These are phyloP conservation scores for Trissolcus brochymenae DNA, from an alignment of 2,888 invertebrate species.

Conservation along the genomic window DNA sequence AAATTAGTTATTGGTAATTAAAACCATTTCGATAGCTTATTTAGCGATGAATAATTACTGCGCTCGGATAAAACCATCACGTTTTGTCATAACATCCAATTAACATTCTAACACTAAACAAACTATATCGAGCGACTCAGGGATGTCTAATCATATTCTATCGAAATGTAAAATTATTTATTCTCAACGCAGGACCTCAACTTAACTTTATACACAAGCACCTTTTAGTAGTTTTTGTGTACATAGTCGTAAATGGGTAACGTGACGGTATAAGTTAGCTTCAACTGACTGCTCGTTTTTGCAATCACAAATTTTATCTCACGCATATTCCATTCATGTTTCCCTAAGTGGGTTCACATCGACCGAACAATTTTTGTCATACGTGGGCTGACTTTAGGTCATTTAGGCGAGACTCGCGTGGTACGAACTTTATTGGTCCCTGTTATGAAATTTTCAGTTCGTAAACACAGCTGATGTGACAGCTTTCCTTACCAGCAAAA, in stretches of 20 bases:
- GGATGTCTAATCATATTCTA: no score
- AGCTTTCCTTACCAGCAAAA: neutral
- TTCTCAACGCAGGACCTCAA: no score
- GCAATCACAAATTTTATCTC: constrained; percentile 14
- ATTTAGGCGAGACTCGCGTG: constrained; percentile 17
- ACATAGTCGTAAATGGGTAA: no score
- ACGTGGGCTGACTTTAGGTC: constrained; percentile 19
- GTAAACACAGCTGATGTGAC: constrained; percentile 8
- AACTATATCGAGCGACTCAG: no score
- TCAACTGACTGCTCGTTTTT: no score
- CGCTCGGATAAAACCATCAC: constrained; percentile 1
- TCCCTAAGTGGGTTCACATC: constrained; percentile 33
- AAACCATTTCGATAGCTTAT: neutral
- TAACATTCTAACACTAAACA: neutral
- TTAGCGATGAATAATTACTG: neutral
- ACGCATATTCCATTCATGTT: constrained; percentile 29
- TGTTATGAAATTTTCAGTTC: constrained; percentile 23
- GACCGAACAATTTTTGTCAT: constrained; percentile 17
- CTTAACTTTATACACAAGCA: no score
- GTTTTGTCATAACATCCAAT: constrained; percentile 30
- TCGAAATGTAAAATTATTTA: no score
- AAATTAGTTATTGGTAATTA: no score
- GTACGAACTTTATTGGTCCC: constrained; percentile 25
- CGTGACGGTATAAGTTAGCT: no score
- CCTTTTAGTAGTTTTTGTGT: no score